These are phyloP conservation scores for Tragopan temminckii DNA, from an alignment of 2,797 vertebrate species.

Conservation along the genomic window DNA sequence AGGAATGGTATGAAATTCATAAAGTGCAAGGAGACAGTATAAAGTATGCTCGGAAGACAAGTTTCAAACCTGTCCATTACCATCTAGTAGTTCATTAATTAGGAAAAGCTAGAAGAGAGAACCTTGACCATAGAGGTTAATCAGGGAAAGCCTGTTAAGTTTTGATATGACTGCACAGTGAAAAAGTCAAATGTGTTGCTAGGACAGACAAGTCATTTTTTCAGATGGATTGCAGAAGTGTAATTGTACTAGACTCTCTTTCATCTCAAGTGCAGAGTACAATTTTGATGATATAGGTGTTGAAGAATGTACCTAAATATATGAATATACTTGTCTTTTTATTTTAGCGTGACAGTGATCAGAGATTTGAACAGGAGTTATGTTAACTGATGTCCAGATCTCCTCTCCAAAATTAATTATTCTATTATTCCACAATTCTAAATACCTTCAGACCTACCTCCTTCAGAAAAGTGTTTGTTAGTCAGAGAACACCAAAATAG, in stretches of 20 bases:
- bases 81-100: background rate
- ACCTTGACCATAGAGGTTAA: background rate
- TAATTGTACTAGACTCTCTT: background rate
- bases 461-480: background rate
- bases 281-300: background rate
- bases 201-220: background rate
- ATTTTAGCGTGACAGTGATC: background rate
- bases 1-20: background rate
- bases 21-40: background rate
- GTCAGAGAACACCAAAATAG: accelerated
- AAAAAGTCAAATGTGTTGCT: background rate
- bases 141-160: background rate
- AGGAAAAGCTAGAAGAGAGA: background rate
- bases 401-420: background rate
- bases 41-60: background rate
- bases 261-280: background rate
- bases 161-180: background rate
- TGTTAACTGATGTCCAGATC: background rate
- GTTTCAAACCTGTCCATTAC: background rate
- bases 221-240: background rate
- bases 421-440: background rate
- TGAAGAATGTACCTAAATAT: background rate
- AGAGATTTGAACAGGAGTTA: background rate
- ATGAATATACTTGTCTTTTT: background rate
- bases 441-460: background rate